Conservation (phyloP, 2,888 invertebrate genomes). For the Pachliopta kotzebuea region DNA sequence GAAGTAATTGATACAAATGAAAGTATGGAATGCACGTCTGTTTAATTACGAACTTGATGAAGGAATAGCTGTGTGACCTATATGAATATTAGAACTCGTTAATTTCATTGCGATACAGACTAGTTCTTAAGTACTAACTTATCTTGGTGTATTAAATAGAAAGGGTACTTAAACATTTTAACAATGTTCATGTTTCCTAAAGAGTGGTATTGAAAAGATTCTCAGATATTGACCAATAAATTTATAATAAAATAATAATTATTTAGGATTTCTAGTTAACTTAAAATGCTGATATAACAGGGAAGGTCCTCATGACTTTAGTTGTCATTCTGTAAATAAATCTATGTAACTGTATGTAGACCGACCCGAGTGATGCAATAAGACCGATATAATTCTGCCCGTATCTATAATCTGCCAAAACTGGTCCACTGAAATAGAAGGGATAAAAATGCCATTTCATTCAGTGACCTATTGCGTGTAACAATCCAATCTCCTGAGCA, state of each 20-base stretch:
- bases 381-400: neutral
- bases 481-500: conserved; percentile 66
- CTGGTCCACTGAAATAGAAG: neutral
- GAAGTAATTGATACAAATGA: conserved; percentile 46
- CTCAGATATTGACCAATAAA: neutral
- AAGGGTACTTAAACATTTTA: neutral
- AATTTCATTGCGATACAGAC: conserved; percentile 30
- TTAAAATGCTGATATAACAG: no score
- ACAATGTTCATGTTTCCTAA: neutral
- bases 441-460: conserved; percentile 18
- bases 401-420: conserved; percentile 8
- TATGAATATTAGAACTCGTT: conserved; percentile 18
- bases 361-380: neutral
- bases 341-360: neutral
- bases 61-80: conserved; percentile 34
- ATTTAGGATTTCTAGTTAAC: no score
- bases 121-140: neutral
- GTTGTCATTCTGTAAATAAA: neutral
- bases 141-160: conserved; percentile 17
- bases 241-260: no score
- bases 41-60: conserved; percentile 42
- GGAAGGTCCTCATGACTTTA: neutral
- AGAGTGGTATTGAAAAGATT: neutral
- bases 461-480: conserved; percentile 49
- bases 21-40: conserved; percentile 47